phyloP scores from a whole-genome alignment of 2,888 invertebrate species.

The Xestia xanthographa region DNA sequence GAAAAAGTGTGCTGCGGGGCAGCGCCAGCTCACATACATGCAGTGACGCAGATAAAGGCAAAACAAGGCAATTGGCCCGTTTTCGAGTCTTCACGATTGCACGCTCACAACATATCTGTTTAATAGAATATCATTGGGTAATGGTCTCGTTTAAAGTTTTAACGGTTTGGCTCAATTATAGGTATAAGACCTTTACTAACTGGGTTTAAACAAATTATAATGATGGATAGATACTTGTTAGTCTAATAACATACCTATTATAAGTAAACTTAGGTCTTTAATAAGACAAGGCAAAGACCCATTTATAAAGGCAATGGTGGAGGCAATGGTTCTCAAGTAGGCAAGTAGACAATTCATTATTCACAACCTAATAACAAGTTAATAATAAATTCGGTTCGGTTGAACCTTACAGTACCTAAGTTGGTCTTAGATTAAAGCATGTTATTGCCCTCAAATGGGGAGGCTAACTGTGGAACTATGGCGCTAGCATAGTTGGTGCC shows the following conservation, averaged over 20 bases:
- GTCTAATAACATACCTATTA: not conserved
- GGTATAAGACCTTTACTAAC: not conserved
- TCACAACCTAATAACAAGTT: conserved; percentile 2
- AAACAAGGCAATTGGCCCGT: too few species aligned
- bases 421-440: not conserved
- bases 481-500: too few species aligned
- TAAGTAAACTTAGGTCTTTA: not conserved
- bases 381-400: not conserved
- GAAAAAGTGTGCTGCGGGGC: too few species aligned
- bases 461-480: too few species aligned
- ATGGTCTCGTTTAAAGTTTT: conserved; percentile 1
- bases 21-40: too few species aligned
- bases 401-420: not conserved
- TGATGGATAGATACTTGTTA: not conserved
- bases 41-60: too few species aligned
- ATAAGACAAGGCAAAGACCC: not conserved
- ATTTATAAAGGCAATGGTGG: not conserved
- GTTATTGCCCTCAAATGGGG: not conserved
- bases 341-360: conserved; percentile 8
- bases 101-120: too few species aligned
- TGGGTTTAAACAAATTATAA: not conserved
- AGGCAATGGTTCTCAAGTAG: not conserved
- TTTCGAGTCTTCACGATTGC: too few species aligned
- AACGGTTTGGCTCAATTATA: not conserved
- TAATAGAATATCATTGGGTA: too few species aligned